Conservation (phyloP, 2,113 vertebrate species). For the Clupea harengus region DNA sequence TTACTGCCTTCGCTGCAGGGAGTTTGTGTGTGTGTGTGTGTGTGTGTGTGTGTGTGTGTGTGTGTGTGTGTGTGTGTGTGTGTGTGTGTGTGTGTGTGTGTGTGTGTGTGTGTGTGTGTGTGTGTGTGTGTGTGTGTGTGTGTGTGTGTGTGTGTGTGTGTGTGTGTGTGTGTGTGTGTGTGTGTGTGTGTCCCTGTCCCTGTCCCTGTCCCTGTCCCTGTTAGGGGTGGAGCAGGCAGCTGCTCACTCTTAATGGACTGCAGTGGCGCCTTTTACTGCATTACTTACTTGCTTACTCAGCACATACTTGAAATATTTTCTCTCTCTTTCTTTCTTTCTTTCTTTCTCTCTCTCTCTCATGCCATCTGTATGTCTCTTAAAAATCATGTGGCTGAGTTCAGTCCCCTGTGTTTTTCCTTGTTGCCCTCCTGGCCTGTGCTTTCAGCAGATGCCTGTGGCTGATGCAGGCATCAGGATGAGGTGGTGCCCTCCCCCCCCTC, state of each 20-base stretch:
- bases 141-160: no score
- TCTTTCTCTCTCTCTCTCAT: neutral
- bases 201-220: no score
- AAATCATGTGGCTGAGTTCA: neutral
- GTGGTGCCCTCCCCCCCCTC: neutral
- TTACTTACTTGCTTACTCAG: constrained; percentile 12
- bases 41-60: neutral
- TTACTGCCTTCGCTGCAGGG: no score
- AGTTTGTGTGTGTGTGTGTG: no score
- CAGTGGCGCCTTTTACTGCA: neutral
- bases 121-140: neutral
- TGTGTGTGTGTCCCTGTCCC: no score
- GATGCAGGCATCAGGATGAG: neutral
- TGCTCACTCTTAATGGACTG: neutral
- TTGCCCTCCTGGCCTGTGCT: neutral
- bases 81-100: no score
- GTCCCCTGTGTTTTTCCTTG: neutral
- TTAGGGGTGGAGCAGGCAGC: neutral
- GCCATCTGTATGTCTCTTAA: no score
- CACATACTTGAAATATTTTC: constrained; percentile 10
- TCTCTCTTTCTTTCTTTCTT: neutral
- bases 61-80: neutral
- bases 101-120: no score
- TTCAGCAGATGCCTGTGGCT: neutral
- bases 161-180: neutral